phyloP scores from a whole-genome alignment of 2,888 invertebrate species.

The Heliothis peltigera region DNA sequence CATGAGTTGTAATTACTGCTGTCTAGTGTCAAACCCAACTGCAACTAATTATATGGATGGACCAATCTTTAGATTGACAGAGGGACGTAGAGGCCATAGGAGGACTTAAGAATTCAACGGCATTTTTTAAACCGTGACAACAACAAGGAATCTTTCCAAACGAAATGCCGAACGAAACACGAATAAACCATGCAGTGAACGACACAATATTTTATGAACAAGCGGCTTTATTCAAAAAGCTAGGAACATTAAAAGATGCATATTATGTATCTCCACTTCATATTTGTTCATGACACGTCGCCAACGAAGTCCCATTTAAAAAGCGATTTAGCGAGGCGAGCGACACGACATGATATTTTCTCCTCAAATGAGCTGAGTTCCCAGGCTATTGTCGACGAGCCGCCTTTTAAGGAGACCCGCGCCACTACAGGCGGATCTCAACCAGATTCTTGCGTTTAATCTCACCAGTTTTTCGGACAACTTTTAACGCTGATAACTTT shows the following conservation, averaged over 20 bases:
- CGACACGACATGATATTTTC: slow-evolving; percentile 85
- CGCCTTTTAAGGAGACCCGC: slow-evolving; percentile 82
- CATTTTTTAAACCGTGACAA: not conserved
- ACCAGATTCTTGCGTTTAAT: slow-evolving; percentile 75
- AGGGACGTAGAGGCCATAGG: no score
- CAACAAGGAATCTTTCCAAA: not conserved
- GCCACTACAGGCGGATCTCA: slow-evolving; percentile 82
- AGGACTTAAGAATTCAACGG: no score
- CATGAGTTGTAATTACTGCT: slow-evolving; percentile 12
- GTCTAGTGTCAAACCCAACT: slow-evolving; percentile 17
- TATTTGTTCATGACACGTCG: slow-evolving; percentile 68
- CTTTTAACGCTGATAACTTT: slow-evolving; percentile 59
- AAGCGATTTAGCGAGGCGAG: slow-evolving; percentile 81
- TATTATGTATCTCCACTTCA: slow-evolving; percentile 59
- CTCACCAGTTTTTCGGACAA: slow-evolving; percentile 60
- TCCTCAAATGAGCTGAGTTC: slow-evolving; percentile 89
- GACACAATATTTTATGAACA: not conserved
- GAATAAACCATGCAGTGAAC: not conserved
- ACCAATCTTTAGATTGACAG: slow-evolving; percentile 2
- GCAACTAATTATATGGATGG: slow-evolving; percentile 50
- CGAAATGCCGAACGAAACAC: not conserved
- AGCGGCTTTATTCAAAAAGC: not conserved
- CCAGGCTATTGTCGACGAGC: slow-evolving; percentile 87
- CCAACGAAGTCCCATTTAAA: slow-evolving; percentile 79
- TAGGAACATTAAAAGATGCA: slow-evolving; percentile 2